phyloP scores from a whole-genome alignment of 2,113 vertebrate species.

The Malurus cyaneus region DNA sequence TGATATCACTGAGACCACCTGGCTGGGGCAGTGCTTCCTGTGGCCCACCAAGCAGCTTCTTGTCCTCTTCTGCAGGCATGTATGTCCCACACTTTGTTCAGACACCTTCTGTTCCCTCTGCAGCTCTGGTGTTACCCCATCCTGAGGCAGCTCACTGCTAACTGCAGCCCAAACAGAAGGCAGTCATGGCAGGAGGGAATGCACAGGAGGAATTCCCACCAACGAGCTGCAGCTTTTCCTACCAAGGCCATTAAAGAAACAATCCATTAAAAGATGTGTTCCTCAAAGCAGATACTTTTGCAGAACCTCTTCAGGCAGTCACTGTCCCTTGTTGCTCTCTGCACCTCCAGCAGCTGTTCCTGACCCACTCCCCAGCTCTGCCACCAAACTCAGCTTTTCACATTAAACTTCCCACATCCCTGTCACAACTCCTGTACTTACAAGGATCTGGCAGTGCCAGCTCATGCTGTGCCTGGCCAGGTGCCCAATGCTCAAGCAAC shows the following conservation, averaged over 20 bases:
- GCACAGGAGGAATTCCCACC: background rate
- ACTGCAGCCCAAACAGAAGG: background rate
- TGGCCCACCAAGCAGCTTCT: background rate
- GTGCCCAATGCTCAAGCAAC: background rate
- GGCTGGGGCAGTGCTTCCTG: background rate
- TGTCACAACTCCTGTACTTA: background rate
- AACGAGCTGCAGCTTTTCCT: background rate
- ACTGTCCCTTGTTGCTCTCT: background rate
- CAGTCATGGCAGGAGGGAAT: background rate
- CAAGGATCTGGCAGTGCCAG: background rate
- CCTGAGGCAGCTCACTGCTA: background rate
- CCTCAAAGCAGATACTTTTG: background rate
- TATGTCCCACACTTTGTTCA: rapidly evolving
- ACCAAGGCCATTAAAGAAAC: background rate
- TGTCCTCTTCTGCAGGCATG: rapidly evolving
- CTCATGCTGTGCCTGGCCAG: background rate
- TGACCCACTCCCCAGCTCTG: background rate
- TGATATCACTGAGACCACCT: background rate
- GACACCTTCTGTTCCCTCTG: background rate
- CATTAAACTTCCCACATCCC: background rate
- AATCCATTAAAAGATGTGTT: background rate
- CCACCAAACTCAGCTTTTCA: background rate
- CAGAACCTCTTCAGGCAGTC: background rate
- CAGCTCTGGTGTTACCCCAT: background rate
- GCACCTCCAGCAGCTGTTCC: background rate